Evolutionary conservation across 2,797 vertebrate genomes (phyloP).

Genomic region (Helicolenus hilgendorfi): DNA sequence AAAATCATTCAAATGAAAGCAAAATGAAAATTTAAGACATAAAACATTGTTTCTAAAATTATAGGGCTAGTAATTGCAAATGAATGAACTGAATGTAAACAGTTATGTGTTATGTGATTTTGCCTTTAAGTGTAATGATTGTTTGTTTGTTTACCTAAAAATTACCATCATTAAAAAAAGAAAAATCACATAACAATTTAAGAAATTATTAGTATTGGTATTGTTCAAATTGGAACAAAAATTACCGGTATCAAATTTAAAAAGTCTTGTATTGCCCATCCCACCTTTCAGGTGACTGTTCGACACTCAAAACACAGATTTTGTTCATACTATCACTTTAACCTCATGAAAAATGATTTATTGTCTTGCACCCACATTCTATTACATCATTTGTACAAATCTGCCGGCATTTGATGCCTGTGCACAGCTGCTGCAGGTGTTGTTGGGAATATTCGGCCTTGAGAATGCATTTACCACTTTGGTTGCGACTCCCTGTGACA

Average conservation of each 20-base stretch:
- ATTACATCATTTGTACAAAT: constrained; percentile 51
- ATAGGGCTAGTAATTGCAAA: neutral
- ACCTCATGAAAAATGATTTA: constrained; percentile 60
- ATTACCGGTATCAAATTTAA: neutral
- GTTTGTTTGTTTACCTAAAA: neutral
- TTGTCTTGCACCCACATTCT: constrained; percentile 31
- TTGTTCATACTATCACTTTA: constrained; percentile 31
- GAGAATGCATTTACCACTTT: constrained; percentile 65
- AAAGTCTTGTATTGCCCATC: neutral
- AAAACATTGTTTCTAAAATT: neutral
- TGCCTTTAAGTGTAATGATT: neutral
- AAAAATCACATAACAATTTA: too few species aligned
- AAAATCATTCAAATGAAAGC: neutral
- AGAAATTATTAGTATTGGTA: neutral
- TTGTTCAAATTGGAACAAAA: neutral
- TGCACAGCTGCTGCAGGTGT: constrained; percentile 47
- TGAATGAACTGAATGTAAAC: too few species aligned
- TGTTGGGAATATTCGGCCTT: constrained; percentile 53
- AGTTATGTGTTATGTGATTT: neutral
- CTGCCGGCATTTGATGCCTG: constrained; percentile 46
- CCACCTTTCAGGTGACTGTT: neutral
- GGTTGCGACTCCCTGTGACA: constrained; percentile 64
- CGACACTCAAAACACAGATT: constrained; percentile 25
- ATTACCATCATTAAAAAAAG: neutral
- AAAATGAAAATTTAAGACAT: neutral